phyloP scores from a whole-genome alignment of 1,140 invertebrate genomes.

The Micrasema minimum region DNA sequence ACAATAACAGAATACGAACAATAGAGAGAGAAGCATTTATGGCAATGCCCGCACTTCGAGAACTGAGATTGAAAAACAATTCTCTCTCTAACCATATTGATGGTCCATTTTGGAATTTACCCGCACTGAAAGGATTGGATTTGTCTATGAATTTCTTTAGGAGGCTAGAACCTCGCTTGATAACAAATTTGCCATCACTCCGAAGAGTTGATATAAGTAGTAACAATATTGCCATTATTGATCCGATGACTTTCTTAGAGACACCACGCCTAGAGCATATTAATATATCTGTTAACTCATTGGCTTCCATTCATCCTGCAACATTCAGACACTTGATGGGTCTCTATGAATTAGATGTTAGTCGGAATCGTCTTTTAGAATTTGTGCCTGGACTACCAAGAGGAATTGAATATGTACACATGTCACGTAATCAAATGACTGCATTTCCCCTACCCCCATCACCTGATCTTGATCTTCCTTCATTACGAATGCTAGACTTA shows the following conservation, averaged over 20 bases:
- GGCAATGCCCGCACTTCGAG: constrained; percentile 83
- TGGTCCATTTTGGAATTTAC: constrained; percentile 83
- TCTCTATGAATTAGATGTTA: constrained; percentile 82
- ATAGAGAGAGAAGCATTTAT: constrained; percentile 81
- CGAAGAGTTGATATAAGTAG: constrained; percentile 81
- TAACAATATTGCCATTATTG: constrained; percentile 78
- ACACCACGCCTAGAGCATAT: constrained; percentile 79
- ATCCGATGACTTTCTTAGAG: constrained; percentile 77
- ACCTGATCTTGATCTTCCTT: constrained; percentile 75
- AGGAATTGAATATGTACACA: constrained; percentile 80
- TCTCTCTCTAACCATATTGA: constrained; percentile 74
- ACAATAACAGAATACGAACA: constrained; percentile 79
- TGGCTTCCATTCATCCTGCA: constrained; percentile 74
- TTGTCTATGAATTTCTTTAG: constrained; percentile 81
- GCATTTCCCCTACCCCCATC: constrained; percentile 71
- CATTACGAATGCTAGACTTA: constrained; percentile 78
- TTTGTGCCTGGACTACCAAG: constrained; percentile 79
- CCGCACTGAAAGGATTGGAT: constrained; percentile 83
- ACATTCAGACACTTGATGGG: constrained; percentile 79
- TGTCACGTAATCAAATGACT: constrained; percentile 79
- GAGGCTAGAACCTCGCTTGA: constrained; percentile 74
- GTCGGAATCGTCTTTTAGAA: constrained; percentile 77
- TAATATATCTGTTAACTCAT: constrained; percentile 80
- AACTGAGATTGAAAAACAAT: constrained; percentile 83
- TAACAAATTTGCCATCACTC: constrained; percentile 80